phyloP scores from a whole-genome alignment of 1,140 invertebrate species.

The Campoletis sonorensis region DNA sequence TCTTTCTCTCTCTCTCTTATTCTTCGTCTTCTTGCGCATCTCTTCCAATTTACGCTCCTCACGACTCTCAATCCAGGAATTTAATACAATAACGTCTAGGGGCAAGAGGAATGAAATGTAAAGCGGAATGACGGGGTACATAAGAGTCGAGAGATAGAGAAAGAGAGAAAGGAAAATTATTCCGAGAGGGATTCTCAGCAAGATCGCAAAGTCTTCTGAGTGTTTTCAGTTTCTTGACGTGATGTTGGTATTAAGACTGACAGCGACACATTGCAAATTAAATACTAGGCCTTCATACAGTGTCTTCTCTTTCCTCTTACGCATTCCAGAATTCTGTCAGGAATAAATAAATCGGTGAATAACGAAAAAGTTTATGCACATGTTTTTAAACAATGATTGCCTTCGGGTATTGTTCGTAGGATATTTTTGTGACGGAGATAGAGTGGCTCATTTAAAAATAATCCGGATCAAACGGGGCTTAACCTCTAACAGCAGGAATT shows the following conservation, averaged over 20 bases:
- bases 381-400: too few species aligned
- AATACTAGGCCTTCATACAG: too few species aligned
- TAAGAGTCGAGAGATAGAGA: not conserved
- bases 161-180: not conserved
- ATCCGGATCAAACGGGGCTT: conserved; percentile 15
- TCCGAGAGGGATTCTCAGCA: not conserved
- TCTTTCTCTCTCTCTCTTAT: not conserved
- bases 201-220: not conserved
- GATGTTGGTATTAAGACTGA: not conserved
- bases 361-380: too few species aligned
- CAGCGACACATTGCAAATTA: not conserved
- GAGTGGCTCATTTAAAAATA: not conserved
- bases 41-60: conserved; percentile 45
- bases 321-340: too few species aligned
- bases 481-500: not conserved
- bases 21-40: conserved; percentile 8
- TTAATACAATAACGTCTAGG: conserved; percentile 36
- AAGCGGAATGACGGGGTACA: conserved; percentile 39
- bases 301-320: too few species aligned
- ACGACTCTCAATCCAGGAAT: conserved; percentile 46
- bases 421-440: not conserved
- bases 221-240: not conserved
- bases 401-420: not conserved
- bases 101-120: conserved; percentile 12
- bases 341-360: too few species aligned